phyloP scores from a whole-genome alignment of 1,140 invertebrate genomes.

The Daktulosphaira vitifoliae region DNA sequence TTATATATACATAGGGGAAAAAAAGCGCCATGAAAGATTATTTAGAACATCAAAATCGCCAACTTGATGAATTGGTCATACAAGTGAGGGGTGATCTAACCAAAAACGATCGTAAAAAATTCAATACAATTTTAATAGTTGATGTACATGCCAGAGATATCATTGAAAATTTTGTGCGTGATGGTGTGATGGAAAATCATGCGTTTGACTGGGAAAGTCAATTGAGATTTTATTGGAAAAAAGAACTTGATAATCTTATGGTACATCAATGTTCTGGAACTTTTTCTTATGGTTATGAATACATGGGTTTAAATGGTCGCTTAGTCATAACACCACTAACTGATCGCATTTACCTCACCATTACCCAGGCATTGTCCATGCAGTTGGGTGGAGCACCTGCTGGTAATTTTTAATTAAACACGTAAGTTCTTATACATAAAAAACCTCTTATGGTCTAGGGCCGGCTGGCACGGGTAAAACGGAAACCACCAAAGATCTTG shows the following conservation, averaged over 20 bases:
- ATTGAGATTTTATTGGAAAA: slow-evolving; percentile 82
- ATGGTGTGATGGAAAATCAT: slow-evolving; percentile 68
- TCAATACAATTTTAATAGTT: slow-evolving; percentile 77
- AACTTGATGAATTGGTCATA: slow-evolving; percentile 74
- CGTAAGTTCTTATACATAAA: too few relatives aligned
- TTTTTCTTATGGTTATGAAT: slow-evolving; percentile 88
- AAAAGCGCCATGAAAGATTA: slow-evolving; percentile 85
- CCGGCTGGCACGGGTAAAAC: slow-evolving; percentile 82
- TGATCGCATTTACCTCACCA: slow-evolving; percentile 82
- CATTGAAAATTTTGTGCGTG: slow-evolving; percentile 73
- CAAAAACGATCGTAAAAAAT: slow-evolving; percentile 75
- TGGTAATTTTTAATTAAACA: slow-evolving; percentile 47
- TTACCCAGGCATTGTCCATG: slow-evolving; percentile 84
- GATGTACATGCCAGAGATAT: slow-evolving; percentile 86
- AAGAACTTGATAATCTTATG: slow-evolving; percentile 60
- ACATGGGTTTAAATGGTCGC: slow-evolving; percentile 84
- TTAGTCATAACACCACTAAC: slow-evolving; percentile 85
- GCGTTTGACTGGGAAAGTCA: slow-evolving; percentile 92
- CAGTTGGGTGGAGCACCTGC: slow-evolving; percentile 79
- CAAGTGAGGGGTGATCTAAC: slow-evolving; percentile 59
- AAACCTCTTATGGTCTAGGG: slow-evolving; percentile 44
- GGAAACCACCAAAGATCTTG: slow-evolving; percentile 82
- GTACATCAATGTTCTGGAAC: slow-evolving; percentile 67
- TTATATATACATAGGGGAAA: slow-evolving; percentile 60
- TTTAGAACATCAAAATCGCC: slow-evolving; percentile 64